These are phyloP conservation scores for Sphaeramia orbicularis DNA, from an alignment of 2,797 vertebrate genomes.

Conservation along the genomic window DNA sequence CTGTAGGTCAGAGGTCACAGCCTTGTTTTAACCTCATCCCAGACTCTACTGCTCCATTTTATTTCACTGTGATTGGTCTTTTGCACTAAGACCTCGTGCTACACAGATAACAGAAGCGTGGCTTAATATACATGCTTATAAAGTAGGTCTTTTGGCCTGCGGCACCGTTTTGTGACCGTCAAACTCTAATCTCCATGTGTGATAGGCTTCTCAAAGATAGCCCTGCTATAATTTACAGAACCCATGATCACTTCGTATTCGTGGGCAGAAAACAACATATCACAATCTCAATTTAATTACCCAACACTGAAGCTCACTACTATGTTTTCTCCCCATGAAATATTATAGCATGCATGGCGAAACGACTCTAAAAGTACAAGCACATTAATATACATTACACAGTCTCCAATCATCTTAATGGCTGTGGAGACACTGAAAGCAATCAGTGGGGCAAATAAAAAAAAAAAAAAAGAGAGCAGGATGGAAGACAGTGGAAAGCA, in stretches of 20 bases:
- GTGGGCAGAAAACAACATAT: constrained; percentile 45
- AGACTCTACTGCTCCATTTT: constrained; percentile 30
- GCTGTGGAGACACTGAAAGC: constrained; percentile 63
- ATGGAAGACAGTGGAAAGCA: constrained; percentile 39
- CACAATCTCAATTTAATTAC: constrained; percentile 62
- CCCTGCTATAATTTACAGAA: constrained; percentile 1
- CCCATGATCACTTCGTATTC: constrained; percentile 26
- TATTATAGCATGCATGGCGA: constrained; percentile 55
- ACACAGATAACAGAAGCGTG: constrained; percentile 16
- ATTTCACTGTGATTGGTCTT: constrained; percentile 23
- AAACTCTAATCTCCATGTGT: constrained; percentile 33
- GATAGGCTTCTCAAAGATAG: constrained; percentile 1
- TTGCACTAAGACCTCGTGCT: constrained; percentile 20
- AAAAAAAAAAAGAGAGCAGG: constrained; percentile 51
- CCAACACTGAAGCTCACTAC: constrained; percentile 34
- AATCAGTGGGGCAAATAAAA: constrained; percentile 71
- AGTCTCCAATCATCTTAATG: constrained; percentile 72
- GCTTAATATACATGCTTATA: not conserved
- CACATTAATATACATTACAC: constrained; percentile 77
- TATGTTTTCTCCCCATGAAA: constrained; percentile 60
- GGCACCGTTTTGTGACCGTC: constrained; percentile 1
- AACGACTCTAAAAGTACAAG: constrained; percentile 63
- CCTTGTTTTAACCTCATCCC: constrained; percentile 28
- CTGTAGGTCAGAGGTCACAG: constrained; percentile 43
- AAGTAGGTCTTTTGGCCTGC: constrained; percentile 8